These are phyloP conservation scores for Poeciliopsis retropinna DNA, from an alignment of 2,113 vertebrate genomes.

Conservation along the genomic window DNA sequence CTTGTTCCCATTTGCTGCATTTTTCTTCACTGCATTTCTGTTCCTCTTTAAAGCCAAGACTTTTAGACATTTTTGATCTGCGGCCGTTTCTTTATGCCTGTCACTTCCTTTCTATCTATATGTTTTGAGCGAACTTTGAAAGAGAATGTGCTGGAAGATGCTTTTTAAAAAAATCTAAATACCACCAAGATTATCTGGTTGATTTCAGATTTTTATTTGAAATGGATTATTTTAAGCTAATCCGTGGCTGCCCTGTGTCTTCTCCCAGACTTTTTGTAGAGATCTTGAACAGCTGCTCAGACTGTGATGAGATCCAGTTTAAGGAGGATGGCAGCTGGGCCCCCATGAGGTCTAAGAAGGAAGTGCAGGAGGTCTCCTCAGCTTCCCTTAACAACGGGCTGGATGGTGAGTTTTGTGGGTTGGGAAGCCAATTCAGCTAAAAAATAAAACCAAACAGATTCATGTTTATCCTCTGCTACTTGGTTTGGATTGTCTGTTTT, in stretches of 20 bases:
- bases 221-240: slow-evolving; percentile 4
- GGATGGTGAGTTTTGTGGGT: slow-evolving; percentile 81
- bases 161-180: not conserved
- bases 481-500: slow-evolving; percentile 47
- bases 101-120: not conserved
- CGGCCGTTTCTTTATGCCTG: not conserved
- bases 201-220: not conserved
- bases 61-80: not conserved
- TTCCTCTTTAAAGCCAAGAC: not conserved
- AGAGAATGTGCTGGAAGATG: not conserved
- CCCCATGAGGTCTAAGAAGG: slow-evolving; percentile 97
- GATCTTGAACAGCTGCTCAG: slow-evolving; percentile 95
- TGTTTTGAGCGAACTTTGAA: not conserved
- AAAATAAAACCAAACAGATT: not conserved
- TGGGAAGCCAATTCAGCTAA: slow-evolving; percentile 11
- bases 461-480: slow-evolving; percentile 8
- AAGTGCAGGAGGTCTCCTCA: slow-evolving; percentile 92
- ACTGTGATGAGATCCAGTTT: slow-evolving; percentile 98
- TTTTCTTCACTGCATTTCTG: not conserved
- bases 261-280: slow-evolving; percentile 93
- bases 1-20: not conserved
- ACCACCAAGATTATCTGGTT: not conserved
- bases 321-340: slow-evolving; percentile 98
- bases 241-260: slow-evolving; percentile 24
- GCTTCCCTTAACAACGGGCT: slow-evolving; percentile 87